A percentile compares a stretch with the other conserved stretches of the same genome.
These are phyloP conservation scores for Pampusana beccarii DNA, from an alignment of 2,113 vertebrate species.

Conservation along the genomic window DNA sequence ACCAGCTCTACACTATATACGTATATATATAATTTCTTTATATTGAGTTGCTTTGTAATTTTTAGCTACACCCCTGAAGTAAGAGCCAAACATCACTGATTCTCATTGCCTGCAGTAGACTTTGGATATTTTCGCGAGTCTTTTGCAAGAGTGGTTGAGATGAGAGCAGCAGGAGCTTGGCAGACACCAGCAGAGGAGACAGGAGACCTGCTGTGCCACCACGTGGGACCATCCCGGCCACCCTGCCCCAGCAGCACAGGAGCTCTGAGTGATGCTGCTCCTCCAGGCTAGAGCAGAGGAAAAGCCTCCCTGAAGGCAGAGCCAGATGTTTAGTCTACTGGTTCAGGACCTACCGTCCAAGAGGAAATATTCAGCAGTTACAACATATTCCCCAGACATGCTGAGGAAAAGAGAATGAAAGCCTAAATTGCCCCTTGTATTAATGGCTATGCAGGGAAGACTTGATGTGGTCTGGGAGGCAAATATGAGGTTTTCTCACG, in stretches of 20 bases:
- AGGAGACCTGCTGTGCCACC: background rate
- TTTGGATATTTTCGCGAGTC: background rate
- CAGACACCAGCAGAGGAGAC: background rate
- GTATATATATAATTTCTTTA: background rate
- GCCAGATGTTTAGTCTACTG: background rate
- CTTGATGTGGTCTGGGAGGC: background rate
- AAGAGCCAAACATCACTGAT: background rate
- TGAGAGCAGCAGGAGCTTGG: background rate
- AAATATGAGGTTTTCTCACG: background rate
- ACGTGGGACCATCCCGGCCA: background rate
- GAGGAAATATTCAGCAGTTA: background rate
- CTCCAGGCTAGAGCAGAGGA: background rate
- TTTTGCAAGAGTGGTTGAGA: background rate
- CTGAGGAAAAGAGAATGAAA: background rate
- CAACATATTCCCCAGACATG: background rate
- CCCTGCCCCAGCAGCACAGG: background rate
- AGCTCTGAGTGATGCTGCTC: background rate
- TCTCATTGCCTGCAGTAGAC: background rate
- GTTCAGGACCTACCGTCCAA: background rate
- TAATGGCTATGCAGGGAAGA: background rate
- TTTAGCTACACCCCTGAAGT: background rate
- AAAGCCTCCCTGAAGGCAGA: background rate
- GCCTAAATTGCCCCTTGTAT: background rate
- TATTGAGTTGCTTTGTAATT: background rate
- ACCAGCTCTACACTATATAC: background rate